phyloP scores from a whole-genome alignment of 1,140 invertebrate species.

The Aculops lycopersici region DNA sequence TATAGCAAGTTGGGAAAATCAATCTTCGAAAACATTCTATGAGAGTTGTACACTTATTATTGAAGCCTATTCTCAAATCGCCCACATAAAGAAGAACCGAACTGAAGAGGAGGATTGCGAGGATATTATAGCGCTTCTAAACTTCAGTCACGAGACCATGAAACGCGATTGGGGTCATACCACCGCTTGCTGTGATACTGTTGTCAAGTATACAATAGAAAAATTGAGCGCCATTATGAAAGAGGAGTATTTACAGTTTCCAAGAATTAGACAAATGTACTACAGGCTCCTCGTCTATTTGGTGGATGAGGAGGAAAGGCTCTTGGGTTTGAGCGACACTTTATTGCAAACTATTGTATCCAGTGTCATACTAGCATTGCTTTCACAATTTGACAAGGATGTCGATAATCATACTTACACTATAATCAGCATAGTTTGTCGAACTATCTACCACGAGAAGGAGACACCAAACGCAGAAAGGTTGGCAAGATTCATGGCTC shows the following conservation, averaged over 20 bases:
- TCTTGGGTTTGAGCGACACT: slow-evolving; percentile 1
- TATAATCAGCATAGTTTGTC: background rate
- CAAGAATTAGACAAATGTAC: slow-evolving; percentile 28
- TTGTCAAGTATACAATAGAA: slow-evolving; percentile 32
- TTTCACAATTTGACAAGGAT: background rate
- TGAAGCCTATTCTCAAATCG: slow-evolving; percentile 31
- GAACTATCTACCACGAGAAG: background rate
- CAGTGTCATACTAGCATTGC: background rate
- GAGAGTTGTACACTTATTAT: slow-evolving; percentile 26
- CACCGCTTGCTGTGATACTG: slow-evolving; percentile 23
- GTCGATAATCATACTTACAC: background rate
- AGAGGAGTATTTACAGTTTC: slow-evolving; percentile 32
- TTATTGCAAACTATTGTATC: slow-evolving; percentile 4
- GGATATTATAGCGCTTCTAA: slow-evolving; percentile 33
- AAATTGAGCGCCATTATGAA: slow-evolving; percentile 40
- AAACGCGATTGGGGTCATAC: slow-evolving; percentile 29
- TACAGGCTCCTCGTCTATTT: slow-evolving; percentile 26
- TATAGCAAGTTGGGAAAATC: slow-evolving; percentile 8
- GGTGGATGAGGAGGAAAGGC: slow-evolving; percentile 4
- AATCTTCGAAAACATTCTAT: slow-evolving; percentile 25
- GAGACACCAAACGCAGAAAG: background rate
- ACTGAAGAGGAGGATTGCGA: slow-evolving; percentile 34
- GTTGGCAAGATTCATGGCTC: background rate
- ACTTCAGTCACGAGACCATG: slow-evolving; percentile 31
- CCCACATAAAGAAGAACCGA: slow-evolving; percentile 17